Base-by-base conservation (phyloP, 2,797 vertebrate species). In the Semaprochilodus insignis region DNA sequence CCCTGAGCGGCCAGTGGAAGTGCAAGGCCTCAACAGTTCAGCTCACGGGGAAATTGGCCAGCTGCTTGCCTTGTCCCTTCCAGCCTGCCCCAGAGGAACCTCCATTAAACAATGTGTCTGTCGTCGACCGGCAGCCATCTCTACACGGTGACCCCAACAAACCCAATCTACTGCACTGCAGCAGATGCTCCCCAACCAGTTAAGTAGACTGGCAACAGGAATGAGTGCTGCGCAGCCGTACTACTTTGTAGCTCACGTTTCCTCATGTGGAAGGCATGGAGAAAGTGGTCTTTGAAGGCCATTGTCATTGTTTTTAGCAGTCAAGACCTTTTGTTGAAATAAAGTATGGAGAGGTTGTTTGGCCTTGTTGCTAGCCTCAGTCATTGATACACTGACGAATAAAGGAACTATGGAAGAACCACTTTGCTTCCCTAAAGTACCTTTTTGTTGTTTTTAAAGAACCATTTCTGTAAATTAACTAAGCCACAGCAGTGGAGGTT, bases 71-170 rank as follows among this genome's bases (percentile, higher is more conserved):
- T 60, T 6, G 70, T 65, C 82, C 75, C 79, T 44, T 36, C 63
- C 57, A 69, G 69, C 62, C 69, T 81, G 81, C 83, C 83, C 74
- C 62, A 51, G 67, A 78, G 81, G 76, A 84, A 84, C 85, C 81
- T 82, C 85, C 77, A 91, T 90, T 90, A 90, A 87, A 85, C 85
- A 79, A 77, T 75, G 82, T 85, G 83, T 86, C 86, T 23, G 11
- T 85, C 84, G 60, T 86, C 82, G 77, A 83, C 44, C 81, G 23
- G 71, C 71, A 57, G 81, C 77, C 71, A 34, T 78, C 78, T 84
- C 40, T 79, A 80, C 51, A 34, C 60, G 4, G 60, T 52, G 71
- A 86, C 83, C 83, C 71, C 65, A 54, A 51, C 74, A 78, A 82
- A 81, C 79, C 75, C 75, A 87, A 88, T 89, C 79, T 77, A 59